Evolutionary conservation across 1,140 invertebrate species (phyloP).

Genomic region (Drosophila ananassae): DNA sequence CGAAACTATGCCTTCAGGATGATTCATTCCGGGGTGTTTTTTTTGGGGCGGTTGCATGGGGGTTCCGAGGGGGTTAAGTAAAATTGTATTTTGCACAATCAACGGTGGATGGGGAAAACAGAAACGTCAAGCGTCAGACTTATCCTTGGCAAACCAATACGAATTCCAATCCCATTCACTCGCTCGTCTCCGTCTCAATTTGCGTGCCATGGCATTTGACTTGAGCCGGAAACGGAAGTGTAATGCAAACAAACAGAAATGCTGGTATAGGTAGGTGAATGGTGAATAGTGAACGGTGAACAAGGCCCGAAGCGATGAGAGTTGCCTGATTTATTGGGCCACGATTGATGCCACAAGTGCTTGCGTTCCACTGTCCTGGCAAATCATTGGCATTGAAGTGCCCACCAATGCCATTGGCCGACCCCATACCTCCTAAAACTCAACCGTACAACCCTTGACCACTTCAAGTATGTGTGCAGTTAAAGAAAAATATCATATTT

Average conservation of each 20-base stretch:
- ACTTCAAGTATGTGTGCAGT: slow-evolving; percentile 15
- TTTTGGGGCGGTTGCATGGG: neutral
- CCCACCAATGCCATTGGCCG: slow-evolving; percentile 23
- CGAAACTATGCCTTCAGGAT: slow-evolving; percentile 53
- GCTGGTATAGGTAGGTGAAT: slow-evolving; percentile 10
- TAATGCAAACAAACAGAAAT: slow-evolving; percentile 51
- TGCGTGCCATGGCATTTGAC: slow-evolving; percentile 58
- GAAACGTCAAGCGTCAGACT: slow-evolving; percentile 39
- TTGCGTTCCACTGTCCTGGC: slow-evolving; percentile 50
- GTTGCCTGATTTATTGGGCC: slow-evolving; percentile 62
- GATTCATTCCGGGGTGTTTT: slow-evolving; percentile 1
- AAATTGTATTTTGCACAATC: slow-evolving; percentile 54
- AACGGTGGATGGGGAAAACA: slow-evolving; percentile 29
- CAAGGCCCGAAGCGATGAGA: slow-evolving; percentile 41
- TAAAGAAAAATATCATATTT: neutral
- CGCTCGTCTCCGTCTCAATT: slow-evolving; percentile 49
- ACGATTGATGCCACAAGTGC: slow-evolving; percentile 67
- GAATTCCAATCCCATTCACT: slow-evolving; percentile 24
- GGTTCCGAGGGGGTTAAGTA: slow-evolving; percentile 5
- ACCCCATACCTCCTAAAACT: neutral
- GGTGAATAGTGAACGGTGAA: slow-evolving; percentile 4
- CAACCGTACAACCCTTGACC: slow-evolving; percentile 32
- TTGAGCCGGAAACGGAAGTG: slow-evolving; percentile 66
- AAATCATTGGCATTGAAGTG: slow-evolving; percentile 59
- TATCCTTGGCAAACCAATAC: slow-evolving; percentile 34